Evolutionary conservation across 2,113 vertebrate species (phyloP).

Genomic region (Atherinomorus stipes): DNA sequence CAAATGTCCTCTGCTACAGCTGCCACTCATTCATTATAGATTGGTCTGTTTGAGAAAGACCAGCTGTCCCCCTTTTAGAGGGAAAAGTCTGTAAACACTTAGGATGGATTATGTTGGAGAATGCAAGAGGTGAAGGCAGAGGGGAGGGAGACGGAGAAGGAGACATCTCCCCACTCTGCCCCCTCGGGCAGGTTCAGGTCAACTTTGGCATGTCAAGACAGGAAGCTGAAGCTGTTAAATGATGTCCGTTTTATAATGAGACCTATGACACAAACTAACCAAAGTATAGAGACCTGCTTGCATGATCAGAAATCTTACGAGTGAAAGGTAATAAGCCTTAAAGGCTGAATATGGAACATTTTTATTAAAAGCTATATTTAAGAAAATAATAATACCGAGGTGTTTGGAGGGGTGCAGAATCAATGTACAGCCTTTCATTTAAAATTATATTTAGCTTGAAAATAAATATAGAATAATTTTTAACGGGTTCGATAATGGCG

Average conservation of each 20-base stretch:
- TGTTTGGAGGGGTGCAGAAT: too few species aligned
- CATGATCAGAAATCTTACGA: too few species aligned
- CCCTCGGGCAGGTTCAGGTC: slow-evolving; percentile 12
- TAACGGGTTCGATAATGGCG: too few species aligned
- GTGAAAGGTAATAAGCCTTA: too few species aligned
- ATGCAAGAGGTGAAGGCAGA: slow-evolving; percentile 31
- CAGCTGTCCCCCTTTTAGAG: slow-evolving; percentile 67
- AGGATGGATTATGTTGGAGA: slow-evolving; percentile 66
- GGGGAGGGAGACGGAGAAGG: slow-evolving; percentile 27
- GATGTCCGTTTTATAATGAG: slow-evolving; percentile 6
- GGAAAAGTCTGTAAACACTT: slow-evolving; percentile 79
- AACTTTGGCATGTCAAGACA: not conserved
- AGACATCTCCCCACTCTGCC: slow-evolving; percentile 9
- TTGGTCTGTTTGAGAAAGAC: slow-evolving; percentile 68
- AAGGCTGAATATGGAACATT: too few species aligned
- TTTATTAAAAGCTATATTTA: too few species aligned
- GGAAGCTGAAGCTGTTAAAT: slow-evolving; percentile 22
- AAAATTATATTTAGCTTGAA: too few species aligned
- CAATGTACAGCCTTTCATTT: too few species aligned
- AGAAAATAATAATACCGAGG: too few species aligned
- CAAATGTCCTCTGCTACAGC: not conserved
- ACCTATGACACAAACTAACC: too few species aligned
- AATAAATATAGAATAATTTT: too few species aligned
- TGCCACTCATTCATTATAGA: slow-evolving; percentile 49
- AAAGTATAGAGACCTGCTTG: too few species aligned